Conservation (phyloP, 2,113 vertebrate species). For the Melanerpes formicivorus region DNA sequence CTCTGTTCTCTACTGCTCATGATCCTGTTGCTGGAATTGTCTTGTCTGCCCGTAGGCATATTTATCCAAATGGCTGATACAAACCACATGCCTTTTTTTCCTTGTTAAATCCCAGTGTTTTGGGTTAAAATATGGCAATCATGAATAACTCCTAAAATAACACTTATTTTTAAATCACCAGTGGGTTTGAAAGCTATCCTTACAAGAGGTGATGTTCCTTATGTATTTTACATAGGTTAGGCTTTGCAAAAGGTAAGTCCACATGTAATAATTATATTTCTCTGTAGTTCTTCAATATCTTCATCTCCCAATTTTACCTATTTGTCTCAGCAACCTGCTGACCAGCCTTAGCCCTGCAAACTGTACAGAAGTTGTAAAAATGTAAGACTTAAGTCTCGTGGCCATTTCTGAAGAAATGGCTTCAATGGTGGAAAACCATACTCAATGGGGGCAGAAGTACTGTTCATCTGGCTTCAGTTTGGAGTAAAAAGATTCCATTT, state of each 20-base stretch:
- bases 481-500: neutral
- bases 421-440: neutral
- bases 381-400: neutral
- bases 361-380: neutral
- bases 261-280: neutral
- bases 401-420: neutral
- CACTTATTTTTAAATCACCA: neutral
- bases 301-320: accelerated
- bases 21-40: neutral
- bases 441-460: neutral
- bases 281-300: neutral
- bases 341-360: neutral
- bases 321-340: neutral
- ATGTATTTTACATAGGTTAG: neutral
- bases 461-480: neutral
- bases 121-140: neutral
- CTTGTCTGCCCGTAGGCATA: neutral
- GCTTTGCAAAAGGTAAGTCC: neutral
- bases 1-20: neutral
- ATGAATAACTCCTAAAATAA: neutral
- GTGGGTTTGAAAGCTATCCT: neutral
- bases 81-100: neutral
- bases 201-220: neutral
- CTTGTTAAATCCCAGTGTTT: neutral
- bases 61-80: neutral